Evolutionary conservation across 2,797 vertebrate species (phyloP), one percentile per base, ranked within the genome.

Genomic region (Periophthalmus magnuspinnatus): DNA sequence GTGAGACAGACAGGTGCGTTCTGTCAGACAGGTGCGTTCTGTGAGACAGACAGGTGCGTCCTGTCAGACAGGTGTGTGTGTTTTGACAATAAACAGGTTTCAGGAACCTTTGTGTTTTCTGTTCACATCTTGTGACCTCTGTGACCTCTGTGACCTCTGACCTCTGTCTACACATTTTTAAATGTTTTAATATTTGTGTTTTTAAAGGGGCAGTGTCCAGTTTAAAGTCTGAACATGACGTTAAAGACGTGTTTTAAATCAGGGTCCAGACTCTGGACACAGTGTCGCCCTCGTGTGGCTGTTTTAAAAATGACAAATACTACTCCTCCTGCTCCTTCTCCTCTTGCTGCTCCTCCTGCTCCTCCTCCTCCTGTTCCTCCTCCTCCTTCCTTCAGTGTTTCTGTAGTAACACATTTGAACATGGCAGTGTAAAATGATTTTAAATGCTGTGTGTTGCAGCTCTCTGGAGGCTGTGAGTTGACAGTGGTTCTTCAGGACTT

Each of bases 401-500:
- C 11, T 41, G 38, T 41, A 11, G 3, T 41, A 11, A 41, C 38
- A 41, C 38, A 41, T 41, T 13, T 13, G 11, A 41, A 41, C 38
- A 41, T 41, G 11, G 13, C 38, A 41, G 11, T 2, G 11, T 41
- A n/a, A n/a, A n/a, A n/a, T n/a, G n/a, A n/a, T n/a, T n/a, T n/a
- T n/a, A n/a, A n/a, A n/a, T n/a, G n/a, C n/a, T n/a, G n/a, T 45
- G 13, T 62, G 5, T 67, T 21, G 60, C 78, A 99, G 97, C 93
- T 99, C 88, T 99, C 98, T 69, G 97, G 97, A 3, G 98, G 97
- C 13, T 99, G 96, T 77, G 98, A 99, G 91, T 71, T 98, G 88
- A 99, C 97, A 0, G 97, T 98, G 72, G 96, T 98, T 79, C 94
- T 98, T 36, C 97, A 98, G 88, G 97, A 99, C 92, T 99, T 98